Percentiles rank a stretch among this genome's conserved stretches.
Conservation (phyloP, 2,888 invertebrate species). For the Drosophila borborema region DNA sequence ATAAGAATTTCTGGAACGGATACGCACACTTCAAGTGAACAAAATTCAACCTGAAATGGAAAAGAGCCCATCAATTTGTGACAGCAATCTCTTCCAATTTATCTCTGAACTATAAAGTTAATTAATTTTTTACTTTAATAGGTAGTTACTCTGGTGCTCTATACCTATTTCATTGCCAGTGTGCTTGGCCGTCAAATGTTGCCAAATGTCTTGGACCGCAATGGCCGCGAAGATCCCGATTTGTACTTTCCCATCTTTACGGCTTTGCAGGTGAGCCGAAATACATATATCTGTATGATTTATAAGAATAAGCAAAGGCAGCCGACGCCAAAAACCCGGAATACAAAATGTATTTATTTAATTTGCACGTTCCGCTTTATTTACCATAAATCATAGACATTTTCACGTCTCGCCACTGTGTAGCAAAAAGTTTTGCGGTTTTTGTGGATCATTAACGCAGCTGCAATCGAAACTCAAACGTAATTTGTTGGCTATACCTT, state of each 20-base stretch:
- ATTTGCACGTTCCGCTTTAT: constrained; percentile 65
- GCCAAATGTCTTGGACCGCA: constrained; percentile 86
- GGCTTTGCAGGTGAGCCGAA: constrained; percentile 90
- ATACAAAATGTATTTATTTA: constrained; percentile 41
- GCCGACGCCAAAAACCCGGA: constrained; percentile 2
- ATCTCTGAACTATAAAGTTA: constrained; percentile 10
- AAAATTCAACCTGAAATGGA: not conserved
- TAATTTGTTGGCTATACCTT: constrained; percentile 52
- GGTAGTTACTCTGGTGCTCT: constrained; percentile 96
- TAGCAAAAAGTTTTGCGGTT: constrained; percentile 52
- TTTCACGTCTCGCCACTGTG: constrained; percentile 60
- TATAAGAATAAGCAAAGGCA: not conserved
- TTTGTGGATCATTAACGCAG: constrained; percentile 66
- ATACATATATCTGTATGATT: not conserved
- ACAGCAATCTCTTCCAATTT: constrained; percentile 10
- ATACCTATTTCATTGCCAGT: constrained; percentile 95
- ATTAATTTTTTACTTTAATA: constrained; percentile 82
- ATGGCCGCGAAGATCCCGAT: constrained; percentile 89
- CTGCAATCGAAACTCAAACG: constrained; percentile 51
- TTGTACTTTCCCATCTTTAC: constrained; percentile 96
- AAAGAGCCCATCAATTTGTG: not conserved
- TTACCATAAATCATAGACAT: constrained; percentile 55
- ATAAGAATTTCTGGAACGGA: constrained; percentile 28
- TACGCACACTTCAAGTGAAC: constrained; percentile 6
- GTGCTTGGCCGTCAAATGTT: constrained; percentile 95